Evolutionary conservation across 2,113 vertebrate genomes (phyloP).

Genomic region (Himantopus leucocephalus): DNA sequence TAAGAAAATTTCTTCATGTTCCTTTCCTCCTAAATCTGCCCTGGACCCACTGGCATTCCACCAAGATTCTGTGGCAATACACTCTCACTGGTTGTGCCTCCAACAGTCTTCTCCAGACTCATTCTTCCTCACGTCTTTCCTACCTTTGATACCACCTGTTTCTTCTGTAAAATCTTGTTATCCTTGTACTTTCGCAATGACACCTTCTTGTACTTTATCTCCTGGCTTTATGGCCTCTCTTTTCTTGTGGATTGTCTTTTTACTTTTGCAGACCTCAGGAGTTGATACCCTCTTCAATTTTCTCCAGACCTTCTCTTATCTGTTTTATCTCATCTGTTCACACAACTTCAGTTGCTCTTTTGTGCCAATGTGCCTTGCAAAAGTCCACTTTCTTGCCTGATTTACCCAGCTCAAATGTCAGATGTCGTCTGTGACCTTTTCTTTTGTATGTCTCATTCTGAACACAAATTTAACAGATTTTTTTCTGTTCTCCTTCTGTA

Average conservation of each 20-base stretch:
- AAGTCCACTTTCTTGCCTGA: background rate
- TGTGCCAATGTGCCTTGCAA: background rate
- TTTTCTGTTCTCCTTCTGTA: background rate
- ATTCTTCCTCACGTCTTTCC: background rate
- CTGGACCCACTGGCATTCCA: background rate
- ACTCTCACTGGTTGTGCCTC: background rate
- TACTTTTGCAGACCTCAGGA: background rate
- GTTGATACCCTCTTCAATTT: background rate
- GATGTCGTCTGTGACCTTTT: background rate
- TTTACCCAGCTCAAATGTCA: constrained; percentile 7
- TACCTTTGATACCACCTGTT: background rate
- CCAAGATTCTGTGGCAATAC: background rate
- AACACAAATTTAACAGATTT: background rate
- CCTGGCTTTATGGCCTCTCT: background rate
- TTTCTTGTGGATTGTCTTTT: background rate
- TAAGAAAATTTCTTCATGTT: background rate
- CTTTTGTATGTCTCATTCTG: background rate
- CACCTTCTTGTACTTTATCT: background rate
- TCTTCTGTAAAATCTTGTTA: background rate
- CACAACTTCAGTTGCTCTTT: background rate
- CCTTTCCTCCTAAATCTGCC: background rate
- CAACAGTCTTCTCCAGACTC: background rate
- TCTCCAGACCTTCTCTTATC: background rate
- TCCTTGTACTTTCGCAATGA: background rate
- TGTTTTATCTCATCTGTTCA: background rate